Base-by-base conservation (phyloP, 2,797 vertebrate species). In the Pampus argenteus region DNA sequence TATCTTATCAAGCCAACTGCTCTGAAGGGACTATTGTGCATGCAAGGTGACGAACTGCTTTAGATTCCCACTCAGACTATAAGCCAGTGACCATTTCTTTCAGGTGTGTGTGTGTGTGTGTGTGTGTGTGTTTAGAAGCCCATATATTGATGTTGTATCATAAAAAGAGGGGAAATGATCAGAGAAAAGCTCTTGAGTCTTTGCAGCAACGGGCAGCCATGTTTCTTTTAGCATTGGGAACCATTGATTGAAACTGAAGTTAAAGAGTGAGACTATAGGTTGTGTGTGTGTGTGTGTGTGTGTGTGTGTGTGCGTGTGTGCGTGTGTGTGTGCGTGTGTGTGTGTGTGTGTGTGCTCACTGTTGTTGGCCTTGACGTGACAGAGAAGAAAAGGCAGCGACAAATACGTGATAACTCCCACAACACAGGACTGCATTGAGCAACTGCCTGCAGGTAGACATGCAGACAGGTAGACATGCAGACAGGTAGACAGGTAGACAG, bases 1-100 rank as follows among this genome's bases (percentile, higher is more conserved):
- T 92, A 91, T 93, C 91, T 93, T 95, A 94, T 95, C 93, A 86
- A 67, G 14, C 56, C 65, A 86, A 84, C 79, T 78, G 84, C 80
- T 83, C 89, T 84, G 54, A 86, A 89, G 81, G 81, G 78, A 80
- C 84, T 79, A 86, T 90, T 93, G 89, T 91, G 82, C 65, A 70
- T 74, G 74, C 71, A 87, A 83, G 82, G 85, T 89, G 89, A 91
- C 80, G 25, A 87, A 78, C 83, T 69, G 59, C 66, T 79, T 74
- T 26, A 45, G 66, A 78, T 76, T 84, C 82, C 63, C 71, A 67
- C 81, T 82, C 26, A 71, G 45, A 66, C 38, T 64, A 2, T 25
- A 62, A 28, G 14, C 34, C 44, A 63, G 45, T n/a, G 29, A 49
- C 23, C 42, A 38, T 82, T 68, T 79, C 50, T 66, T 36, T 11